Evolutionary conservation across 2,113 vertebrate species (phyloP).

Genomic region (Psophia crepitans): DNA sequence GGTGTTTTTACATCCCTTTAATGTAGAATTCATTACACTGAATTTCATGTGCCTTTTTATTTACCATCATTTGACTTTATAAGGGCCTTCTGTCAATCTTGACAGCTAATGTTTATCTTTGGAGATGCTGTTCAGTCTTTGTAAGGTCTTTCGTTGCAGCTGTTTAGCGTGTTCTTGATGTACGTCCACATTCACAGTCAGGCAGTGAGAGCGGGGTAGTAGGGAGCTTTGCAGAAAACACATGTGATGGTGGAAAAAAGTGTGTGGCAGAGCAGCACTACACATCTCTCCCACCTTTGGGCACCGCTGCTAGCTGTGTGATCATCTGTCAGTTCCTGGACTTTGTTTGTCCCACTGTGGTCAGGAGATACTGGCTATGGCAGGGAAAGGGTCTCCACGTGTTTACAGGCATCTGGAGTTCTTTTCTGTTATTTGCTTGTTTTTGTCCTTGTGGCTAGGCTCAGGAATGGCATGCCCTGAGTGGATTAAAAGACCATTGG

Average conservation of each 20-base stretch:
- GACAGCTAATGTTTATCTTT: not conserved
- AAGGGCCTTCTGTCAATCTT: not conserved
- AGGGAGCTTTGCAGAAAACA: not conserved
- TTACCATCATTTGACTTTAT: not conserved
- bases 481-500: not conserved
- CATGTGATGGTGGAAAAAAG: not conserved
- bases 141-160: not conserved
- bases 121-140: not conserved
- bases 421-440: not conserved
- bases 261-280: accelerated
- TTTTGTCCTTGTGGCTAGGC: not conserved
- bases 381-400: not conserved
- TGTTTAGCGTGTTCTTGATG: not conserved
- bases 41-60: not conserved
- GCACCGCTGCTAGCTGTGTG: not conserved
- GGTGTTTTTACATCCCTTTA: not conserved
- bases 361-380: not conserved
- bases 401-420: not conserved
- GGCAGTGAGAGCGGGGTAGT: not conserved
- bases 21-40: not conserved
- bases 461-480: not conserved
- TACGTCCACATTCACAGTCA: not conserved
- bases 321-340: not conserved
- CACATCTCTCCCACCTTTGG: not conserved
- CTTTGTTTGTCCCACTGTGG: not conserved